These are phyloP conservation scores for Heliconius hortense DNA, from an alignment of 2,888 invertebrate genomes.

Conservation along the genomic window DNA sequence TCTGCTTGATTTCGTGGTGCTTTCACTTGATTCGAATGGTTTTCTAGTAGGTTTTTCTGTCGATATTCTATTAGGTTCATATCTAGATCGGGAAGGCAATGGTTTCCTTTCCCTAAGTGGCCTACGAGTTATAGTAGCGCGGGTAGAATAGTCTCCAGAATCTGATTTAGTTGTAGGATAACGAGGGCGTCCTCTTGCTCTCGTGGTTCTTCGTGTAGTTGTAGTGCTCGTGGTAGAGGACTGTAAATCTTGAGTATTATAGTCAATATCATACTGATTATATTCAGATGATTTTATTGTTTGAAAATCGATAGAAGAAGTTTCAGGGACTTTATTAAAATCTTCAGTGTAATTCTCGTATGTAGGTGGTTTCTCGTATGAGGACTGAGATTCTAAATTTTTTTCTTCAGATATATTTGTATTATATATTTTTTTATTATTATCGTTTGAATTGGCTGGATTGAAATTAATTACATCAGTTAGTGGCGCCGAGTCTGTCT, in stretches of 20 bases:
- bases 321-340: constrained; percentile 50
- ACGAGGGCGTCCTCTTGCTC: constrained; percentile 68
- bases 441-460: constrained; percentile 43
- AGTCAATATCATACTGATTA: constrained; percentile 56
- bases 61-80: constrained; percentile 70
- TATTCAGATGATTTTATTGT: constrained; percentile 54
- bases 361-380: constrained; percentile 50
- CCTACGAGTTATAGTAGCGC: constrained; percentile 70
- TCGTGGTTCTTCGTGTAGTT: constrained; percentile 63
- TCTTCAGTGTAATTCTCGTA: constrained; percentile 52
- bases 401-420: constrained; percentile 48
- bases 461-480: constrained; percentile 36
- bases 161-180: constrained; percentile 70
- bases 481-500: constrained; percentile 51
- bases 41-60: constrained; percentile 64
- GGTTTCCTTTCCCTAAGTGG: constrained; percentile 80
- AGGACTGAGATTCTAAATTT: constrained; percentile 52
- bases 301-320: constrained; percentile 49
- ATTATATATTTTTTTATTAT: constrained; percentile 42
- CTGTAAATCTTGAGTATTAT: constrained; percentile 53
- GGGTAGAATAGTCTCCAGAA: constrained; percentile 68
- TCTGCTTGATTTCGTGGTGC: constrained; percentile 63
- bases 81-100: constrained; percentile 60
- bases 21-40: constrained; percentile 59
- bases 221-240: constrained; percentile 60